These are phyloP conservation scores for Gadus macrocephalus DNA, from an alignment of 2,113 vertebrate genomes.

Conservation along the genomic window DNA sequence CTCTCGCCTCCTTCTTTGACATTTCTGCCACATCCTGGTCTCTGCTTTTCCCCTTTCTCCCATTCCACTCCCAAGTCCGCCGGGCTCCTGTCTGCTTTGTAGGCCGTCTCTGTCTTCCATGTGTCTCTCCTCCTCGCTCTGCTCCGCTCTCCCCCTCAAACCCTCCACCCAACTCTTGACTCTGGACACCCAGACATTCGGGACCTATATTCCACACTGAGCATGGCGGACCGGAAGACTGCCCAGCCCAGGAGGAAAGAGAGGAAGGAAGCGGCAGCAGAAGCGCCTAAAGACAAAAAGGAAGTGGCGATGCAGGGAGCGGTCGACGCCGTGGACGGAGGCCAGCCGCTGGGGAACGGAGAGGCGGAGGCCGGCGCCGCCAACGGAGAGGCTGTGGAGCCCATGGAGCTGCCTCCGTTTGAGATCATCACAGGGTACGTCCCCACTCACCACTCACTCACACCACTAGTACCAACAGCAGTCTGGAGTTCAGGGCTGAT, in stretches of 20 bases:
- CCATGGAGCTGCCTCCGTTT: slow-evolving; percentile 83
- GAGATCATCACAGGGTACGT: slow-evolving; percentile 88
- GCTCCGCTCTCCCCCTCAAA: neutral
- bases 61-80: slow-evolving; percentile 19
- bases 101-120: slow-evolving; percentile 1
- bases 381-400: slow-evolving; percentile 41
- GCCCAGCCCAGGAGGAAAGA: slow-evolving; percentile 25
- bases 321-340: neutral
- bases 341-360: slow-evolving; percentile 7
- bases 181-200: neutral
- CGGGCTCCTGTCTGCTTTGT: neutral
- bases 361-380: slow-evolving; percentile 3
- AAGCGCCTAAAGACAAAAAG: slow-evolving; percentile 17
- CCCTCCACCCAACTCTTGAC: neutral
- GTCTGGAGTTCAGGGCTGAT: no score
- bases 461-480: no score
- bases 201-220: neutral
- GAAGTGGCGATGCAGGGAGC: slow-evolving; percentile 18
- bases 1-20: neutral
- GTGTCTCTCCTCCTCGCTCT: neutral
- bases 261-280: slow-evolving; percentile 27
- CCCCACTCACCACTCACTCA: neutral
- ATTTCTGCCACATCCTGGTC: neutral
- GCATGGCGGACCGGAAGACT: slow-evolving; percentile 57
- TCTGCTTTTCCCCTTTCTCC: neutral